Evolutionary conservation across 2,888 invertebrate genomes (phyloP), one percentile per base, ranked within the genome.

Genomic region (Amphipyra tragopoginis): DNA sequence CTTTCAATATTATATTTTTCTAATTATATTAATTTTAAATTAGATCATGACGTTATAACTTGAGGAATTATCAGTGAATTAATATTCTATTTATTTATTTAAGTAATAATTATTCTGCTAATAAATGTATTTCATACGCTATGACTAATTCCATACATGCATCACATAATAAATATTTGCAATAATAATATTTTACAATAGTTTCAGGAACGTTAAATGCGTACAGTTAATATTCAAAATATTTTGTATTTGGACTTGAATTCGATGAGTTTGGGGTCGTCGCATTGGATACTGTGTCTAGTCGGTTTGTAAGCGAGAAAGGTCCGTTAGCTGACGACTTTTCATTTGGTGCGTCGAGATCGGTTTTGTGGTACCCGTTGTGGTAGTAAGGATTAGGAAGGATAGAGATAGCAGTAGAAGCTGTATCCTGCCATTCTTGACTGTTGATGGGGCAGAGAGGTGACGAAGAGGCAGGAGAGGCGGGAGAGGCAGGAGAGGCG

Each of bases 401-500:
- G n/a, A 67, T 56, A 0, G 70, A 51, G 39, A 72, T 69, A 11
- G 57, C 42, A 33, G 65, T 26, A 33, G 62, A 39, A 43, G 63
- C 51, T 38, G 54, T 65, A 53, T 72, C 72, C 1, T 53, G 65
- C 65, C 75, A 77, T 14, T 76, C 53, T 21, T 67, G 68, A 42
- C 70, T 72, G 52, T 64, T 66, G 50, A 63, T 58, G 59, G 64
- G 69, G 72, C 69, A 73, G 61, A 71, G 70, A 26, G 71, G 75
- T 51, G 73, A 69, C 34, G 75, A 66, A 67, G 77, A 75, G 87
- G 92, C 90, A 88, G 91, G 90, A 82, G 90, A 87, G 88, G 90
- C 85, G 58, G 82, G 80, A 61, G 74, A 72, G 87, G 93, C 90
- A 89, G 91, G 90, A 84, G 91, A 88, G 90, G 91, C 86, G 60